phyloP scores from a whole-genome alignment of 2,113 vertebrate genomes.

The Prionailurus bengalensis region DNA sequence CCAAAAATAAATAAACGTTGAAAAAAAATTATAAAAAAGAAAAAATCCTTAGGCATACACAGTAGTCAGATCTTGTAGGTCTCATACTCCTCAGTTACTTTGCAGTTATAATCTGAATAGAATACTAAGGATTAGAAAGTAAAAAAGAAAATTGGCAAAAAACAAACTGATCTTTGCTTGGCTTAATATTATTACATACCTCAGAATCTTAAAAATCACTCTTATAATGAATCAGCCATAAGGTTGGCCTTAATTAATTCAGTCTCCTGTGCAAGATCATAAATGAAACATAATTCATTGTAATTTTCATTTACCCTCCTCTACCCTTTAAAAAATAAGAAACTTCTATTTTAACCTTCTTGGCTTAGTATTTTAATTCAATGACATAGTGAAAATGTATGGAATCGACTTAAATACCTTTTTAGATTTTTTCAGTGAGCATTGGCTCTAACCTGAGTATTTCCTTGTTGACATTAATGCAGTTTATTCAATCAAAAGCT shows the following conservation, averaged over 20 bases:
- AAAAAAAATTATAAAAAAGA: no score
- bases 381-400: not conserved
- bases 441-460: constrained; percentile 1
- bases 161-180: not conserved
- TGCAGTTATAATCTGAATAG: not conserved
- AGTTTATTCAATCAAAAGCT: constrained; percentile 50
- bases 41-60: not conserved
- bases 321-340: not conserved
- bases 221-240: not conserved
- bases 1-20: no score
- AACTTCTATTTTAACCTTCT: not conserved
- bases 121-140: not conserved
- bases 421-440: constrained; percentile 13
- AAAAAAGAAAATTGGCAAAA: constrained; percentile 12
- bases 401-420: not conserved
- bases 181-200: not conserved
- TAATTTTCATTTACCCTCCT: not conserved
- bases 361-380: constrained; percentile 15
- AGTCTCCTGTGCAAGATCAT: not conserved
- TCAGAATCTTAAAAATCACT: not conserved
- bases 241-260: not conserved
- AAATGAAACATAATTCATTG: constrained; percentile 33
- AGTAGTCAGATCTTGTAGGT: not conserved
- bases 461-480: constrained; percentile 55
- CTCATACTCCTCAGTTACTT: not conserved